These are phyloP conservation scores for Ianthella basta DNA, from an alignment of 37 sponge, comb jelly and placozoan genomes.

Conservation along the genomic window DNA sequence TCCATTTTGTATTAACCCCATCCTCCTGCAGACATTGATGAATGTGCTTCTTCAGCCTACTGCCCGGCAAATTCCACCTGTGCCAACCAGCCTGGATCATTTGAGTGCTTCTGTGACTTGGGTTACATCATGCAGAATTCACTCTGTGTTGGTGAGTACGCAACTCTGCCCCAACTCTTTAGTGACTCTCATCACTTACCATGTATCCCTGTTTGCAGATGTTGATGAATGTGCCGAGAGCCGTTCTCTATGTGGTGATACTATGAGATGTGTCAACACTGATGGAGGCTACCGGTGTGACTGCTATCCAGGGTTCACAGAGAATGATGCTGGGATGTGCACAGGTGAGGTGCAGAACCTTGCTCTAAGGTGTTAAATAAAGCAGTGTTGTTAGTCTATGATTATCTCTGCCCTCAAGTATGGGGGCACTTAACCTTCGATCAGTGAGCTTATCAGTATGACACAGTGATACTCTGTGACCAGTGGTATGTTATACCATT, in stretches of 20 bases:
- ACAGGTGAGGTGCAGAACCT: neutral
- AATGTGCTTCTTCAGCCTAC: neutral
- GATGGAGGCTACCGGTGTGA: neutral
- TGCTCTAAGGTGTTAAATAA: too few relatives aligned
- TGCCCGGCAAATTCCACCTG: neutral
- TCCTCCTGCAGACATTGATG: neutral
- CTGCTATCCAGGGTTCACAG: neutral
- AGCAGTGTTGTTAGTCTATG: too few relatives aligned
- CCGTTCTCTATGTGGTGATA: neutral
- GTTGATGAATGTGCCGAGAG: neutral
- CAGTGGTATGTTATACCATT: too few relatives aligned
- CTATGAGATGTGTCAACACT: conserved; percentile 6
- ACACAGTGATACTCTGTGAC: too few relatives aligned
- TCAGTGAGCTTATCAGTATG: too few relatives aligned
- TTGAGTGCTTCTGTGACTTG: conserved; percentile 5
- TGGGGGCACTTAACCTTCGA: too few relatives aligned
- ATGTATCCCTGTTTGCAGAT: neutral
- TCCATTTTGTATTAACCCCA: neutral
- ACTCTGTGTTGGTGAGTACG: neutral
- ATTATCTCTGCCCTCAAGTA: too few relatives aligned
- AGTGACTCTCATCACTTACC: neutral
- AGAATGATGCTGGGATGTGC: neutral
- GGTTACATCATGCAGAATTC: neutral
- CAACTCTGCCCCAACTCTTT: neutral
- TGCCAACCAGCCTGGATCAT: conserved; percentile 8